Base-by-base conservation (phyloP, 2,888 invertebrate genomes). In the Xestoiulus laeticollis region DNA sequence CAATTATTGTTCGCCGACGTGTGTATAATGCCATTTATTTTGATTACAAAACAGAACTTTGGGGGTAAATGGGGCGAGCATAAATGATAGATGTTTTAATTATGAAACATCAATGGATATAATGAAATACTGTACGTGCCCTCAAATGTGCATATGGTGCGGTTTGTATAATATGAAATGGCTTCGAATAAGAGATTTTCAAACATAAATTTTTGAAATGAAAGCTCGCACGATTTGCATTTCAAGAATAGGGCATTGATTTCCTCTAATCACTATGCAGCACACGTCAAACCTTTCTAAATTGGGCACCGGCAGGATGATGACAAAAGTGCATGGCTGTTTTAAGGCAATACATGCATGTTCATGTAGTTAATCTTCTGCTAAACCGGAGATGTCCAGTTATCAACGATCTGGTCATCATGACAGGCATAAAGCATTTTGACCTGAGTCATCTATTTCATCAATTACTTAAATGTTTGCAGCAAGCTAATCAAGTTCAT, bases 31-130 rank as follows among this genome's bases (percentile, higher is more conserved):
- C 68, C 68, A 68, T 68, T 68, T 68, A 68, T 68, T 68, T 68
- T 68, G 68, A 68, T 68, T 68, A 68, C 68, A 68, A 68, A 26
- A 68, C 68, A 68, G 68, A 22, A 68, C n/a, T 68, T 68, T 26
- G 68, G 26, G 68, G 68, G 68, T 26, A 68, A 68, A 68, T 68
- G 68, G 68, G 68, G 68, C 68, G 68, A 22, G 26, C 68, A 68
- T 68, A 68, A 68, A 68, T 68, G 68, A 68, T 68, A 68, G 68
- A 68, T 68, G 68, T 68, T 68, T 68, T 68, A 68, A 68, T 68
- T 68, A 68, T 68, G 22, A 68, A 68, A 68, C 68, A 68, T 68
- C 68, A 68, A 68, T 68, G 68, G 68, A 68, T 68, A 68, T 68
- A 68, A 68, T 68, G 26, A 68, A 68, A 68, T 26, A 10, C n/a